Base-by-base conservation (phyloP, 2,113 vertebrate genomes). In the Myotis lucifugus region DNA sequence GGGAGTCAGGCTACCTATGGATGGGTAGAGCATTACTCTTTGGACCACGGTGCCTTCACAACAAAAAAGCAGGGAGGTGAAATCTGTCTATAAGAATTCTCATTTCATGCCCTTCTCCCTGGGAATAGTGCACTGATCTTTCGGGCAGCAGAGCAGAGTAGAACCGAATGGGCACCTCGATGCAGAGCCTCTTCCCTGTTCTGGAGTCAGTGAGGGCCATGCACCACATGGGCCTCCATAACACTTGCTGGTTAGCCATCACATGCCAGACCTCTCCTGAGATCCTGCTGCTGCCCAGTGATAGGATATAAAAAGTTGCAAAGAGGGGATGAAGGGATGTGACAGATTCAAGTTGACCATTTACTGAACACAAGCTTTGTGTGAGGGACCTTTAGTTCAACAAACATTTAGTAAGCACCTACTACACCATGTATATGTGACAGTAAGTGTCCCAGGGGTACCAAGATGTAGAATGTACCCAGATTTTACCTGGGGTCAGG, bases 181-280 rank as follows among this genome's bases (percentile, higher is more conserved):
- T 9, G 7, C 37, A 83, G 61, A 87, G 50, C 6, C 15, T 17
- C 72, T n/a, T 79, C 9, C 32, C 37, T 5, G 5, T n/a, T 89
- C 29, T 64, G 19, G 4, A 48, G 42, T 83, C 76, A 91, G 76
- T 92, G 92, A 92, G 88, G 2, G 0, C 84, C 59, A 67, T 48
- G 15, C 14, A 61, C 81, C 90, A 88, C 87, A 78, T 46, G 93
- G 56, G 83, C 90, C 94, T 96, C 90, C 82, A 81, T 91, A 87
- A 96, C 52, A 78, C 50, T 84, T 90, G 56, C 67, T 93, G 21
- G 21, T 29, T 2, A 77, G 86, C 52, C 74, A 52, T 88, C 46
- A 69, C 61, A 0, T 4, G 6, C 8, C 1, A 29, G 52, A 77
- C 46, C 19, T 0, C 2, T 61, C 4, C 4, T 0, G 81, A 86